These are phyloP conservation scores for Aphyosemion australe DNA, from an alignment of 2,113 vertebrate species.

Conservation along the genomic window DNA sequence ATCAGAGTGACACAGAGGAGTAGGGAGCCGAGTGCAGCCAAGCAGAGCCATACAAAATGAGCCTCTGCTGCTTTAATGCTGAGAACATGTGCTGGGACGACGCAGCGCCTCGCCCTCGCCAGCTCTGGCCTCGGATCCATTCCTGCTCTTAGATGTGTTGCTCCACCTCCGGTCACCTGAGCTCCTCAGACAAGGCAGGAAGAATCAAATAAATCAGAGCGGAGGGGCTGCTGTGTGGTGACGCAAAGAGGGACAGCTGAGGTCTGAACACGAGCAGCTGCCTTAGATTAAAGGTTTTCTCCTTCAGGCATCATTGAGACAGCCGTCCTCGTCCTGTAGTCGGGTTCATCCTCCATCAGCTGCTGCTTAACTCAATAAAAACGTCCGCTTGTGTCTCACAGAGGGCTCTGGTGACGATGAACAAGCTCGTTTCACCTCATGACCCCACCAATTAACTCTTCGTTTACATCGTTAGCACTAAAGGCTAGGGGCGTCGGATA, in stretches of 20 bases:
- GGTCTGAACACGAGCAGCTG: slow-evolving; percentile 25
- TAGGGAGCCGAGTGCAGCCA: slow-evolving; percentile 45
- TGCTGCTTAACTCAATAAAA: neutral
- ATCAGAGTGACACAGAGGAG: slow-evolving; percentile 45
- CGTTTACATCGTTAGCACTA: neutral
- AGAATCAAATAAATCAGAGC: neutral
- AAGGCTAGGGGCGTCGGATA: neutral
- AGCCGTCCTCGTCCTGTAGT: neutral
- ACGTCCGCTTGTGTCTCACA: neutral
- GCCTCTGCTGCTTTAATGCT: slow-evolving; percentile 48
- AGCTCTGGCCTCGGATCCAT: slow-evolving; percentile 27
- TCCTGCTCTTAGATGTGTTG: slow-evolving; percentile 9
- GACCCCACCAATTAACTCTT: neutral
- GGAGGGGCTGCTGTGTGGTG: neutral
- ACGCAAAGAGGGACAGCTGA: slow-evolving; percentile 15
- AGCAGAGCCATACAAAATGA: slow-evolving; percentile 42
- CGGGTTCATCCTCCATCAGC: neutral
- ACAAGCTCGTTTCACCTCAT: neutral
- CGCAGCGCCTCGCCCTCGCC: slow-evolving; percentile 15
- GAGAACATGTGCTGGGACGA: slow-evolving; percentile 42
- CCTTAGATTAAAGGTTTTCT: slow-evolving; percentile 18
- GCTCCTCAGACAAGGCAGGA: neutral
- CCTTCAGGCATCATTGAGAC: neutral
- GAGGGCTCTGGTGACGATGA: neutral
- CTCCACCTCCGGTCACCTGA: slow-evolving; percentile 26